These are phyloP conservation scores for Irena cyanogastra DNA, from an alignment of 2,113 vertebrate species.

Conservation along the genomic window DNA sequence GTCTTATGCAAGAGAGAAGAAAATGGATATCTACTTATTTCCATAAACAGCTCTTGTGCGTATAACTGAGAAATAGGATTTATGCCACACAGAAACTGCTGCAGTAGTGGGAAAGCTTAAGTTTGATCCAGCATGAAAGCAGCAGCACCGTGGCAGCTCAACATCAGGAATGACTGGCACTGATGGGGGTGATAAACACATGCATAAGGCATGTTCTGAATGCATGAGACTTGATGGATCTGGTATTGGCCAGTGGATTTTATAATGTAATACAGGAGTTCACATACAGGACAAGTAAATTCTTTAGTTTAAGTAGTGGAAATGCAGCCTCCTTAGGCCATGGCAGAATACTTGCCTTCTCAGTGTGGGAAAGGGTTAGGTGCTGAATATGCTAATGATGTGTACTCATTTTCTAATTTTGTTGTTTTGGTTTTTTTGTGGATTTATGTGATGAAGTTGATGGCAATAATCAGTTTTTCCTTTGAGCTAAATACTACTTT, in stretches of 20 bases:
- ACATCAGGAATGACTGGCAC: not conserved
- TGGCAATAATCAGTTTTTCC: not conserved
- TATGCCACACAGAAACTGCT: not conserved
- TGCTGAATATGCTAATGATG: not conserved
- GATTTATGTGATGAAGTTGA: not conserved
- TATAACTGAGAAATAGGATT: not conserved
- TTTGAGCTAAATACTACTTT: not conserved
- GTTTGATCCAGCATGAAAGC: not conserved
- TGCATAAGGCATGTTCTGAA: not conserved
- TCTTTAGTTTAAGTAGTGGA: not conserved
- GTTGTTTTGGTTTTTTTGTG: not conserved
- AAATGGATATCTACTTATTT: not conserved
- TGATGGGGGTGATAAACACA: not conserved
- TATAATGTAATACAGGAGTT: not conserved
- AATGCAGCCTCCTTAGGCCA: not conserved
- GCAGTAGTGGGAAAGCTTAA: not conserved
- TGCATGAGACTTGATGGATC: not conserved
- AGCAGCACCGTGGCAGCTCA: not conserved
- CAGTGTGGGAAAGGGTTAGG: rapidly evolving
- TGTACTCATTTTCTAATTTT: not conserved
- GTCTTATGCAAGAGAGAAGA: not conserved
- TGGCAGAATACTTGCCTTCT: not conserved
- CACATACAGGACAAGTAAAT: not conserved
- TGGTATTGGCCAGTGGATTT: not conserved
- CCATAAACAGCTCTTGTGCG: not conserved